These are phyloP conservation scores for Plecturocebus donacophilus DNA, from an alignment of 2,113 vertebrate species.

Conservation along the genomic window DNA sequence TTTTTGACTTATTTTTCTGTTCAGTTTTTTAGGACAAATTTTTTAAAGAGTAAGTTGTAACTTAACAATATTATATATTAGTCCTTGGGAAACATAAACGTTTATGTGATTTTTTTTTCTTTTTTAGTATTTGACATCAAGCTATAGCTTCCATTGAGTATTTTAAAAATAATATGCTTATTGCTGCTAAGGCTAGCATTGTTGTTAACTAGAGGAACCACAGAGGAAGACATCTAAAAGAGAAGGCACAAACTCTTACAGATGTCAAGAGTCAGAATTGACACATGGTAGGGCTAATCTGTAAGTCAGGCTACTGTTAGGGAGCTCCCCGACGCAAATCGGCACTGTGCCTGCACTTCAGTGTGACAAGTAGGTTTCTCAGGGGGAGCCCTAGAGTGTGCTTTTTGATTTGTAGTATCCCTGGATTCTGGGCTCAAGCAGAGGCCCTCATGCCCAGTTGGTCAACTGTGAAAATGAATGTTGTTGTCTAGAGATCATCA, in stretches of 20 bases:
- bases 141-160: background rate
- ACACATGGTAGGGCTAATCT: too few relatives aligned
- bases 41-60: background rate
- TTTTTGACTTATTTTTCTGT: background rate
- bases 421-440: background rate
- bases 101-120: background rate
- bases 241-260: background rate
- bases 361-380: background rate
- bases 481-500: background rate
- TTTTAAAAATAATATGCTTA: background rate
- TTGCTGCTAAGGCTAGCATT: background rate
- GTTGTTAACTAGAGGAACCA: background rate
- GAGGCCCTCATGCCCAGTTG: background rate
- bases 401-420: rapidly evolving
- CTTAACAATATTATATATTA: background rate
- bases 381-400: too few relatives aligned
- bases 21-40: constrained; percentile 8
- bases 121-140: constrained; percentile 19
- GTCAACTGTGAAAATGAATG: background rate
- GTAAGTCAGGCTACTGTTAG: rapidly evolving
- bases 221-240: background rate
- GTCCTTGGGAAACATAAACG: background rate
- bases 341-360: rapidly evolving
- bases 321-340: background rate
- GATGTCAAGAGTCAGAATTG: background rate